Base-by-base conservation (phyloP, 2,113 vertebrate genomes). In the Reinhardtius hippoglossoides region DNA sequence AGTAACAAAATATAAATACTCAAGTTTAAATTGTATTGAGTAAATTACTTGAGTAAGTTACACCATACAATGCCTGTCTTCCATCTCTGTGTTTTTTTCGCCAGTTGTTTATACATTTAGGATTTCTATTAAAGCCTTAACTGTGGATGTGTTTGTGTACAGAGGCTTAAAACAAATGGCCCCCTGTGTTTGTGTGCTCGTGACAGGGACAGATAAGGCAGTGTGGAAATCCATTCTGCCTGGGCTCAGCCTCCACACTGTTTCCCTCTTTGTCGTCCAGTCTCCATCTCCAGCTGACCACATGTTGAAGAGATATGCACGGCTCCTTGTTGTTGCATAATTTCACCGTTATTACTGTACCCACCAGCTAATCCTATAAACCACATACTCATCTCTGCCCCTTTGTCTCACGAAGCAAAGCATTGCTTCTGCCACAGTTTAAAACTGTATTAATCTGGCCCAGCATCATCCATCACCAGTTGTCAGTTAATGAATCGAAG, bases 141-240 rank as follows among this genome's bases (percentile, higher is more conserved):
- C 31, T 48, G 18, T 57, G 50, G 8, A 24, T 44, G 40, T 67
- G 37, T 15, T 58, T 71, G 26, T 68, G 62, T 71, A 50, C 4
- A 54, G 23, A 52, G 40, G n/a, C 44, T 62, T 0, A 63, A 83
- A 71, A 74, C 52, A 82, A 76, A 80, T 20, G 18, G 24, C 31
- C 7, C 23, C 24, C 59, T 13, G 5, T 70, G 66, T 71, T 55
- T 74, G 55, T 78, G 68, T 21, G 37, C 48, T 66, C 63, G 40
- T 73, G 84, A 74, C 78, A 52, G 35, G 12, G 52, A 65, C 63
- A 35, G 82, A 88, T 87, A 88, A 86, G 82, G 23, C 61, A 3
- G 60, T 62, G 64, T 74, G 76, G 40, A 80, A 84, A 83, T 86
- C 69, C 50, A 68, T 76, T 85, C 37, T 31, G 31, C 74, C 40